These are phyloP conservation scores for Lethocerus indicus DNA, from an alignment of 1,140 invertebrate genomes.

Conservation along the genomic window DNA sequence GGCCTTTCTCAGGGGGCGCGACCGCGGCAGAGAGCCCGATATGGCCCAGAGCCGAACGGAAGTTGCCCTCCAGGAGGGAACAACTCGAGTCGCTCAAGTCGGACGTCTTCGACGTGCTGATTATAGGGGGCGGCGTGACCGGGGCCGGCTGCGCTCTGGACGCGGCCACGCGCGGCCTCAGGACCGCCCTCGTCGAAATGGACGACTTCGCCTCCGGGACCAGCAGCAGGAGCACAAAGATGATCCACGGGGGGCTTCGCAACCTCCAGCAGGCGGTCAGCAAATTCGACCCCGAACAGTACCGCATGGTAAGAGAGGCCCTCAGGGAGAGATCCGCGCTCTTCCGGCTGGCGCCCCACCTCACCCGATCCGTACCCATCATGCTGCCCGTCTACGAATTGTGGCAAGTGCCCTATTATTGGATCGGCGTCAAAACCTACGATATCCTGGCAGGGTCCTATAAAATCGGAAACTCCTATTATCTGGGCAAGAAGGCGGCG, in stretches of 20 bases:
- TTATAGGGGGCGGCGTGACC: conserved; percentile 92
- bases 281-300: conserved; percentile 83
- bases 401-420: conserved; percentile 98
- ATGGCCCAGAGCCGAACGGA: conserved; percentile 38
- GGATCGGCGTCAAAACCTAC: conserved; percentile 97
- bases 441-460: conserved; percentile 92
- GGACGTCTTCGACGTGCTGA: conserved; percentile 74
- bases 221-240: conserved; percentile 87
- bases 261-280: conserved; percentile 97
- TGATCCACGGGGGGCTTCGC: conserved; percentile 97
- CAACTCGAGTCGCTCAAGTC: conserved; percentile 61
- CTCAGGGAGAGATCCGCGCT: conserved; percentile 87
- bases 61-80: conserved; percentile 59
- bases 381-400: conserved; percentile 96
- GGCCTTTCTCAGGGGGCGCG: no score
- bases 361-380: conserved; percentile 91
- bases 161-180: conserved; percentile 77
- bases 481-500: conserved; percentile 80
- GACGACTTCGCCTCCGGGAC: conserved; percentile 98
- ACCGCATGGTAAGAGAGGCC: conserved; percentile 96
- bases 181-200: conserved; percentile 88
- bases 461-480: conserved; percentile 90
- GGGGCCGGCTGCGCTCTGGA: conserved; percentile 87
- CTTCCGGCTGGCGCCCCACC: conserved; percentile 87
- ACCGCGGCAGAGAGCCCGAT: conserved; percentile 19